Evolutionary conservation across 2,888 invertebrate genomes (phyloP).

Genomic region (Aporophyla lueneburgensis): DNA sequence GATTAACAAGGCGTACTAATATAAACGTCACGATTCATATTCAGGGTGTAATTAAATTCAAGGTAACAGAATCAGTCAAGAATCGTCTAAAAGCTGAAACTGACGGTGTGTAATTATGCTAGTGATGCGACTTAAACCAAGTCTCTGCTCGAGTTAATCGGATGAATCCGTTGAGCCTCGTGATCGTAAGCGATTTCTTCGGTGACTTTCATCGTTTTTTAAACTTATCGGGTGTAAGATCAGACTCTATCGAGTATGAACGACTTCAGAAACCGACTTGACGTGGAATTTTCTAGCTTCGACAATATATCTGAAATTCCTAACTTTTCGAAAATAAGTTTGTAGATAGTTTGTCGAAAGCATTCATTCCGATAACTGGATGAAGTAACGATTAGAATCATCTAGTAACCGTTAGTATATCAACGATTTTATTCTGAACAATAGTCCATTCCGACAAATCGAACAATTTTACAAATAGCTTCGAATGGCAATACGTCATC

Average conservation of each 20-base stretch:
- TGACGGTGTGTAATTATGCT: constrained; percentile 59
- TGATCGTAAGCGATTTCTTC: constrained; percentile 33
- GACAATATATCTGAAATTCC: constrained; percentile 1
- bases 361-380: not conserved
- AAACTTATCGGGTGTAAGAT: constrained; percentile 31
- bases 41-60: constrained; percentile 66
- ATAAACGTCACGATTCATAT: constrained; percentile 62
- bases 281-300: constrained; percentile 17
- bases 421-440: constrained; percentile 18
- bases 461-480: constrained; percentile 22
- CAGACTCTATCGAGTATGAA: constrained; percentile 13
- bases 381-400: constrained; percentile 5
- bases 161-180: constrained; percentile 33
- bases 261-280: constrained; percentile 23
- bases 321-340: constrained; percentile 2
- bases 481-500: constrained; percentile 45
- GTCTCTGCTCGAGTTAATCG: constrained; percentile 48
- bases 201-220: constrained; percentile 8
- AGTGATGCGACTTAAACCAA: constrained; percentile 61
- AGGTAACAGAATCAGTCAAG: constrained; percentile 73
- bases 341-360: not conserved
- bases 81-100: constrained; percentile 67
- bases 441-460: constrained; percentile 3
- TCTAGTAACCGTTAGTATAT: constrained; percentile 5
- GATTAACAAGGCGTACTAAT: constrained; percentile 78